Base-by-base conservation (phyloP, 2,888 invertebrate species). In the Brenthis ino region DNA sequence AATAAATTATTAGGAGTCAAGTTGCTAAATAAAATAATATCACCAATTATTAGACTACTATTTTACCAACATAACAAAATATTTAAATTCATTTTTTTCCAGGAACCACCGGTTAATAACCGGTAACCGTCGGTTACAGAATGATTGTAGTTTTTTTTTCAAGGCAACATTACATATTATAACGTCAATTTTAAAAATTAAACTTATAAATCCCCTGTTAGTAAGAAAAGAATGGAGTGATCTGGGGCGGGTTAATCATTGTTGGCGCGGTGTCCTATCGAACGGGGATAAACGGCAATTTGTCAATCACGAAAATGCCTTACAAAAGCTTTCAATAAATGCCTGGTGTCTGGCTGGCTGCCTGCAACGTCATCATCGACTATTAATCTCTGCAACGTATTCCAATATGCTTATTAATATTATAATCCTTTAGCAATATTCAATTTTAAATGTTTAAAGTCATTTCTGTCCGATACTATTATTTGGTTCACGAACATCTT, bases 201-300 rank as follows among this genome's bases (percentile, higher is more conserved):
- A 50, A 65, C 12, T 43, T 58, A 53, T 14, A 65, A 24, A 54
- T 48, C 20, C 28, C 13, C 14, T 16, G 16, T 37, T 37, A 67
- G 63, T 61, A 43, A 56, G 51, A n/a, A 69, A 51, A 66, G 50
- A 58, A 63, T 63, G 37, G 43, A 20, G 57, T 50, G 63, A 67
- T 70, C 51, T 13, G 57, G 55, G 47, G 48, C 60, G 60, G 58
- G 67, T 67, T 67, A 70, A 68, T 70, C 65, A 68, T 65, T 74
- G 73, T 72, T 82, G 79, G 76, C 82, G 80, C 82, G 82, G 81
- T 80, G 80, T 77, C 79, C 78, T 76, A 80, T 81, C 84, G 79
- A 80, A 79, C 78, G 73, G 77, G 83, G 86, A 83, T 87, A 88
- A 85, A 77, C 81, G 82, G 82, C 85, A 85, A 91, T 91, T 88